A percentile compares a stretch with the other conserved stretches of the same genome.
Evolutionary conservation across 1,140 invertebrate genomes (phyloP).

Genomic region (Zophobas atratus): DNA sequence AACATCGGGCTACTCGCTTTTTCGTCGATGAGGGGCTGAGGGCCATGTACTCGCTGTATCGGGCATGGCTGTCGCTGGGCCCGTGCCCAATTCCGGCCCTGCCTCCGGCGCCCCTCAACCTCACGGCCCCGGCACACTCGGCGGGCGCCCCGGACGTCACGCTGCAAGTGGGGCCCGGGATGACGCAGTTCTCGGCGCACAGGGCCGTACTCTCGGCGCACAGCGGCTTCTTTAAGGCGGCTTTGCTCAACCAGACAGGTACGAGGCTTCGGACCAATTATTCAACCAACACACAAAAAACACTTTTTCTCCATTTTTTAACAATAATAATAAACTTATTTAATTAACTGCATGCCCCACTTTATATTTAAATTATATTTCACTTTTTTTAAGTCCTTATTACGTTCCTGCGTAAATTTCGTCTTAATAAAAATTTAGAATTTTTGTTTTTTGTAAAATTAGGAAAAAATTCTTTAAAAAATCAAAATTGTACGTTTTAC

Average conservation of each 20-base stretch:
- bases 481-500: too few species aligned
- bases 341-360: too few species aligned
- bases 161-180: constrained; percentile 75
- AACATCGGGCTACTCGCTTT: neutral
- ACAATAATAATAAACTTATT: too few species aligned
- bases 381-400: too few species aligned
- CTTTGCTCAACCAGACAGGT: constrained; percentile 67
- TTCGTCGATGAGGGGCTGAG: neutral
- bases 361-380: too few species aligned
- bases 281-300: too few species aligned
- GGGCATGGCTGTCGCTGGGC: constrained; percentile 73
- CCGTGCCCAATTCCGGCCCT: constrained; percentile 58
- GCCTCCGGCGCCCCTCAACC: constrained; percentile 65
- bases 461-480: too few species aligned
- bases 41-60: constrained; percentile 77
- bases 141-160: constrained; percentile 75
- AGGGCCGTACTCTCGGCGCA: constrained; percentile 77
- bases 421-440: too few species aligned
- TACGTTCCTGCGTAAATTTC: too few species aligned
- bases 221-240: constrained; percentile 79
- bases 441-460: too few species aligned
- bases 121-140: constrained; percentile 54
- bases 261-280: too few species aligned
- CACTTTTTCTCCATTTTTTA: too few species aligned
- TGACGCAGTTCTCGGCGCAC: constrained; percentile 80